Conservation (phyloP, 2,113 vertebrate genomes). For the Pluvialis apricaria region DNA sequence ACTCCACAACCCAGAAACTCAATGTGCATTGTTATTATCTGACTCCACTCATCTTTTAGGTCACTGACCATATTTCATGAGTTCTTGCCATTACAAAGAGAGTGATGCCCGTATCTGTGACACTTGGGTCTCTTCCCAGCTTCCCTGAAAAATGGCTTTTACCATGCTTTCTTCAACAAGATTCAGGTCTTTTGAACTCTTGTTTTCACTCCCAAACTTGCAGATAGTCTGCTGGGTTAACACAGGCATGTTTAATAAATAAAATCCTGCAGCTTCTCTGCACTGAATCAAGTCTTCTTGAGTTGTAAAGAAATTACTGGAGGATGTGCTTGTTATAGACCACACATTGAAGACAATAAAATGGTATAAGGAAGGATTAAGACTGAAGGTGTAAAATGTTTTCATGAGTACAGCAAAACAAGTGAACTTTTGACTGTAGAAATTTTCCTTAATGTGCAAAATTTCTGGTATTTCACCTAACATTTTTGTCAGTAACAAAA, state of each 20-base stretch:
- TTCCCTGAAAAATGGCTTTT: neutral
- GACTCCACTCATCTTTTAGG: neutral
- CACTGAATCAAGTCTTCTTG: neutral
- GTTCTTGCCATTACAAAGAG: neutral
- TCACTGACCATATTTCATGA: neutral
- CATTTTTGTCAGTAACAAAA: neutral
- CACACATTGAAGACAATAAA: neutral
- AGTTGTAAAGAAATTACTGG: neutral
- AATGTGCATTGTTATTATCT: neutral
- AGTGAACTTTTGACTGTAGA: neutral
- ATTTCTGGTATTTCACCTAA: neutral
- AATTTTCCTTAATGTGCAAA: neutral
- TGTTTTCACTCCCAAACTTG: neutral
- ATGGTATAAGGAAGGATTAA: neutral
- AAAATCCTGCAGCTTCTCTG: neutral
- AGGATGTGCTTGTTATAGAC: neutral
- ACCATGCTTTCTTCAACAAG: neutral
- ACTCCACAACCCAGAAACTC: neutral
- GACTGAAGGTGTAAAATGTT: neutral
- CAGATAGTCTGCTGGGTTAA: neutral
- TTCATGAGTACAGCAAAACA: neutral
- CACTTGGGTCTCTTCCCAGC: neutral
- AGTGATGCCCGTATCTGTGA: neutral
- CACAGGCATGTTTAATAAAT: conserved; percentile 11
- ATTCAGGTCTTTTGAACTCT: neutral